Evolutionary conservation across 2,888 invertebrate genomes (phyloP).

Genomic region (Leptopterna dolabrata): DNA sequence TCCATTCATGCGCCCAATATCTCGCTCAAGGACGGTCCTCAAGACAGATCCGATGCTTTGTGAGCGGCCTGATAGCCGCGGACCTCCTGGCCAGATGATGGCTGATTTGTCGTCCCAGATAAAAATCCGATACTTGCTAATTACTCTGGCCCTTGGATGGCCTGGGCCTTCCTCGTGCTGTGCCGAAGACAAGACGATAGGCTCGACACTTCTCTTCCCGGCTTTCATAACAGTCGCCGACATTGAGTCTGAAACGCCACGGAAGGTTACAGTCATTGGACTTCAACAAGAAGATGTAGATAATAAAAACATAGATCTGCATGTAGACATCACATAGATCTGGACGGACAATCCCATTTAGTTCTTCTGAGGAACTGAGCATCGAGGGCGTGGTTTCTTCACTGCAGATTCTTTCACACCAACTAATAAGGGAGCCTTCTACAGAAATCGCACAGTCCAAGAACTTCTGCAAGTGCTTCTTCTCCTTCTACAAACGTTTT

Average conservation of each 20-base stretch:
- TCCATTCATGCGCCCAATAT: conserved; percentile 7
- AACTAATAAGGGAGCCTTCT: too few relatives aligned
- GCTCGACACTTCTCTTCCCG: background rate
- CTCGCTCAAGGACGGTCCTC: background rate
- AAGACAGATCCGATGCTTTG: background rate
- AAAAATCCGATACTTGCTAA: background rate
- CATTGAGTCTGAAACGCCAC: background rate
- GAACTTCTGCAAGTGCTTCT: too few relatives aligned
- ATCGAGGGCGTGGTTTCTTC: too few relatives aligned
- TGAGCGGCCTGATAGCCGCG: background rate
- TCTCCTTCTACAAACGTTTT: too few relatives aligned
- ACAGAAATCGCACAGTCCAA: too few relatives aligned
- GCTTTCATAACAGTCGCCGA: background rate
- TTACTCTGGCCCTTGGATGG: background rate
- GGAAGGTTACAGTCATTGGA: too few relatives aligned
- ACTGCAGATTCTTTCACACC: too few relatives aligned
- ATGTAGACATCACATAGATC: too few relatives aligned
- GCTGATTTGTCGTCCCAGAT: conserved; percentile 4
- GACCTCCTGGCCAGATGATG: conserved; percentile 17
- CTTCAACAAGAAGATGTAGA: too few relatives aligned
- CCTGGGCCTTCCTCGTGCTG: conserved; percentile 1
- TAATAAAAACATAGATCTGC: too few relatives aligned
- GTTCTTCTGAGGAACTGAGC: too few relatives aligned
- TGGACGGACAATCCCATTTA: too few relatives aligned
- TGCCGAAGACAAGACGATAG: background rate